Evolutionary conservation across 2,797 vertebrate species (phyloP).

Genomic region (Trachops cirrhosus): DNA sequence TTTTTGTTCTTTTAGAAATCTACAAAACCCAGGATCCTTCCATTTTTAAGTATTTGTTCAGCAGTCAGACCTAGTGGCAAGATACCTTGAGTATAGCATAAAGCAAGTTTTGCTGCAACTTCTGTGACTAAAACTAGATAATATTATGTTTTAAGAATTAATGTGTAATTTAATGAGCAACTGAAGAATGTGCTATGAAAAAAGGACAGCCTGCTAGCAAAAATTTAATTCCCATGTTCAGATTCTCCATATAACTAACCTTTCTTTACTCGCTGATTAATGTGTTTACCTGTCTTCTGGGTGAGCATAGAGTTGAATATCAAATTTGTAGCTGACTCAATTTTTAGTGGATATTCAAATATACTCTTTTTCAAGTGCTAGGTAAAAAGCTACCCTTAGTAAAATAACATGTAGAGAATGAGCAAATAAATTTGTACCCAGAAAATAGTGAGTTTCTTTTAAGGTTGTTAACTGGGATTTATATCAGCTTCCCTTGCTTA

Average conservation of each 20-base stretch:
- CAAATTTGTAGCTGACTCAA: conserved; percentile 56
- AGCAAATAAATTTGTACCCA: neutral
- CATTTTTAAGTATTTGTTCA: conserved; percentile 23
- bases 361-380: neutral
- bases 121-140: neutral
- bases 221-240: conserved; percentile 32
- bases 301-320: conserved; percentile 44
- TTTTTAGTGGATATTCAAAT: conserved; percentile 41
- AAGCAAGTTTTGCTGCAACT: neutral
- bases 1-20: neutral
- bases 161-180: conserved; percentile 29
- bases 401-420: conserved; percentile 44
- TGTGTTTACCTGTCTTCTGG: conserved; percentile 51
- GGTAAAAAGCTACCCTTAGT: neutral
- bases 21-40: neutral
- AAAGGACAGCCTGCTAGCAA: neutral
- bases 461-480: neutral
- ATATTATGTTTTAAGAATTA: conserved; percentile 23
- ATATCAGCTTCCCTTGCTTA: neutral
- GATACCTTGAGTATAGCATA: neutral
- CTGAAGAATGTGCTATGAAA: conserved; percentile 32
- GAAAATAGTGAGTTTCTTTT: neutral
- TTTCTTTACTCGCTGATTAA: conserved; percentile 62
- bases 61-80: neutral
- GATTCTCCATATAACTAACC: conserved; percentile 50